A percentile compares a stretch with the other conserved stretches of the same genome.
Evolutionary conservation across 1,140 invertebrate species (phyloP).

Genomic region (Ericerus pela): DNA sequence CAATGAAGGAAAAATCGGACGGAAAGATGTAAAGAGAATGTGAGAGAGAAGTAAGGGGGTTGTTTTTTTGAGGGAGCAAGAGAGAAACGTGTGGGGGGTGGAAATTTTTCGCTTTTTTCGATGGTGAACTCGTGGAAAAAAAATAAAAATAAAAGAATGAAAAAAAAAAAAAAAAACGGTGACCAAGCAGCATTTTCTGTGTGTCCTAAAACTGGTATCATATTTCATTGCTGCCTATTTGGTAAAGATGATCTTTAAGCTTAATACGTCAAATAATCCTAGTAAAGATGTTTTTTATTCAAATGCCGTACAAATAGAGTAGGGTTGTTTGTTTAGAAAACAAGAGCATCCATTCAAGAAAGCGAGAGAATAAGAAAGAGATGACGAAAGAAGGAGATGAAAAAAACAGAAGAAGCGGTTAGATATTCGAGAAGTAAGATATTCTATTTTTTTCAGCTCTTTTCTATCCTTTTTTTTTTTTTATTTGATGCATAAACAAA

Average conservation of each 20-base stretch:
- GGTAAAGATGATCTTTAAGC: conserved; percentile 12
- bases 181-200: conserved; percentile 11
- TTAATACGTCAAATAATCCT: conserved; percentile 11
- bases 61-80: not conserved
- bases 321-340: conserved; percentile 11
- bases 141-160: no score
- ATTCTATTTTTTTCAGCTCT: not conserved
- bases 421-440: conserved; percentile 3
- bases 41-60: not conserved
- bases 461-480: not conserved
- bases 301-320: conserved; percentile 4
- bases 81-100: no score
- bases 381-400: no score
- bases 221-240: conserved; percentile 12
- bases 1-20: conserved; percentile 7
- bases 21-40: conserved; percentile 6
- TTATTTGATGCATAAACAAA: not conserved
- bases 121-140: no score
- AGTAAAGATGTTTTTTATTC: conserved; percentile 10
- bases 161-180: conserved; percentile 8
- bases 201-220: conserved; percentile 9
- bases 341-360: no score
- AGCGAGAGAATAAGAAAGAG: no score
- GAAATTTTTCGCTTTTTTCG: no score
- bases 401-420: conserved; percentile 5